Percentiles rank a stretch among this genome's conserved stretches.
Conservation (phyloP, 2,113 vertebrate species). For the Austrofundulus limnaeus region DNA sequence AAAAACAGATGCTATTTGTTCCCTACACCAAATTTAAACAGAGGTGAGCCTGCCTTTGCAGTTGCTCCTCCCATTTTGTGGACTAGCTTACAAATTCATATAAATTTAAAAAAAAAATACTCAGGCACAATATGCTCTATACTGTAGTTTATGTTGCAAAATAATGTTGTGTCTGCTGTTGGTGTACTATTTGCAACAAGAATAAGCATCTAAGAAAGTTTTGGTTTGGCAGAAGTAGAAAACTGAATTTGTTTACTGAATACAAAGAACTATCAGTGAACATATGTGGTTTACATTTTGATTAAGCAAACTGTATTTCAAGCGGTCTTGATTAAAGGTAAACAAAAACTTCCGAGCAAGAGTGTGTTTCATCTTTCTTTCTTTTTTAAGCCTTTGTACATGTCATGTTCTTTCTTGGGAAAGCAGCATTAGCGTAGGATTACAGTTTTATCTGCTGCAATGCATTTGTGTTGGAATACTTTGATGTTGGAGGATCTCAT, state of each 20-base stretch:
- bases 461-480: slow-evolving; percentile 1
- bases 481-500: slow-evolving; percentile 11
- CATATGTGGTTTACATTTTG: neutral
- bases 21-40: no score
- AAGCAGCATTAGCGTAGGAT: neutral
- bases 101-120: no score
- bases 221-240: neutral
- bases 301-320: neutral
- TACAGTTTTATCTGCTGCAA: neutral
- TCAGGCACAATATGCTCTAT: neutral
- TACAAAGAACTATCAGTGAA: neutral
- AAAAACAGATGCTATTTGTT: no score
- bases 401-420: neutral
- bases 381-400: neutral
- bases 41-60: no score
- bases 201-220: neutral
- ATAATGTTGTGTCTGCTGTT: neutral
- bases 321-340: neutral
- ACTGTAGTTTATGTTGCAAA: neutral
- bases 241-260: neutral
- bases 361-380: neutral
- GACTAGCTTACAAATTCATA: no score
- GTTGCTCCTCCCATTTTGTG: no score
- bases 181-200: neutral
- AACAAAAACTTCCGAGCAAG: neutral